Conservation (phyloP, 1,140 invertebrate species). For the Procambarus virginalis region DNA sequence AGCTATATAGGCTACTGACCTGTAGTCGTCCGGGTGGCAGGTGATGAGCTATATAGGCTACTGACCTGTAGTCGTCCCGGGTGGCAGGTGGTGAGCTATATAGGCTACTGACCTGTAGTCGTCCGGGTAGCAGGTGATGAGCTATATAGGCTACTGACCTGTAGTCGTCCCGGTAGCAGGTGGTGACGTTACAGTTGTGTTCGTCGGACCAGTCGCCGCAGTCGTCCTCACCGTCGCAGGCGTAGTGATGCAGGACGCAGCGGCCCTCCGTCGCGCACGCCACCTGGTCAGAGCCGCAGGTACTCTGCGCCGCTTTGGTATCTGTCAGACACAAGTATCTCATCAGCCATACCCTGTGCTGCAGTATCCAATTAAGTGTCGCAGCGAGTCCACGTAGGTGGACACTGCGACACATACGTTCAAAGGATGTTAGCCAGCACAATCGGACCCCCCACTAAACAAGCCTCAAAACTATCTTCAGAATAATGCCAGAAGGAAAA, state of each 20-base stretch:
- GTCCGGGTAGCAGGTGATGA: background rate
- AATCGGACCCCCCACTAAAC: no score
- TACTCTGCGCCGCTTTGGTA: background rate
- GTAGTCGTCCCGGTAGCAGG: slow-evolving; percentile 73
- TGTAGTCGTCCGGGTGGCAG: no score
- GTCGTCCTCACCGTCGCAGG: slow-evolving; percentile 93
- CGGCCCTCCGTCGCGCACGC: slow-evolving; percentile 45
- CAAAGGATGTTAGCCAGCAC: no score
- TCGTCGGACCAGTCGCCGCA: slow-evolving; percentile 93
- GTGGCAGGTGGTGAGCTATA: background rate
- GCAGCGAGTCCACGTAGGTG: no score
- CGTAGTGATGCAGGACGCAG: slow-evolving; percentile 77
- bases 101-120: slow-evolving; percentile 34
- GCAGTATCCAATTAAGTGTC: no score
- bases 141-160: slow-evolving; percentile 68
- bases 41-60: slow-evolving; percentile 13
- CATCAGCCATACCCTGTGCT: no score
- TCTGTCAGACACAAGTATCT: background rate
- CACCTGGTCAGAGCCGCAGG: slow-evolving; percentile 28
- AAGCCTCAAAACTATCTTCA: no score
- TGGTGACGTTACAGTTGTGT: slow-evolving; percentile 80
- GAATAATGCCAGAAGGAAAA: background rate
- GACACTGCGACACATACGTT: no score
- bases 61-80: slow-evolving; percentile 72
- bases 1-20: no score